Percentiles rank a stretch among this genome's conserved stretches.
These are phyloP conservation scores for Sternotherus odoratus DNA, from an alignment of 2,797 vertebrate genomes.

Conservation along the genomic window DNA sequence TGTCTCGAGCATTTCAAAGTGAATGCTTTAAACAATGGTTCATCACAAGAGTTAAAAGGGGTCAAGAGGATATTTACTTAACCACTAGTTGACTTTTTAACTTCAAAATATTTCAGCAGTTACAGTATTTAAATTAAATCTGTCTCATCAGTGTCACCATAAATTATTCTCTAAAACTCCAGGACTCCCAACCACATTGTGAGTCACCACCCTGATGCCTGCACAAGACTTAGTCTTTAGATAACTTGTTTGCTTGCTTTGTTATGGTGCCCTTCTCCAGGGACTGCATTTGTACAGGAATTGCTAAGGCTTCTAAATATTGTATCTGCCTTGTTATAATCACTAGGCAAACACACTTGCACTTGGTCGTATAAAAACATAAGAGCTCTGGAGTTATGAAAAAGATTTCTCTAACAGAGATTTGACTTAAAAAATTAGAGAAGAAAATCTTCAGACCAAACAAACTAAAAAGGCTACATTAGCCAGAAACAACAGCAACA, in stretches of 20 bases:
- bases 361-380: slow-evolving; percentile 38
- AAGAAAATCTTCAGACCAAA: slow-evolving; percentile 38
- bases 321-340: slow-evolving; percentile 74
- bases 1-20: slow-evolving; percentile 65
- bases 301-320: slow-evolving; percentile 76
- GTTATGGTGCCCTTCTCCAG: slow-evolving; percentile 67
- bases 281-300: slow-evolving; percentile 71
- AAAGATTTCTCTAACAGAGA: slow-evolving; percentile 32
- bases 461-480: slow-evolving; percentile 5
- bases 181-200: slow-evolving; percentile 52
- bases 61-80: slow-evolving; percentile 74
- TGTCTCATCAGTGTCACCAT: slow-evolving; percentile 68
- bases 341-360: slow-evolving; percentile 70
- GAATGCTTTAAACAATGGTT: slow-evolving; percentile 71
- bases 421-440: slow-evolving; percentile 38
- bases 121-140: slow-evolving; percentile 75
- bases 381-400: slow-evolving; percentile 44
- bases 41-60: slow-evolving; percentile 67
- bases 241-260: slow-evolving; percentile 69
- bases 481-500: slow-evolving; percentile 33
- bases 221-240: slow-evolving; percentile 44
- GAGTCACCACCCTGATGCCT: slow-evolving; percentile 60
- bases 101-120: slow-evolving; percentile 66
- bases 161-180: slow-evolving; percentile 75
- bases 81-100: slow-evolving; percentile 68